Base-by-base conservation (phyloP, 2,797 vertebrate species). In the Gambusia yucatana region DNA sequence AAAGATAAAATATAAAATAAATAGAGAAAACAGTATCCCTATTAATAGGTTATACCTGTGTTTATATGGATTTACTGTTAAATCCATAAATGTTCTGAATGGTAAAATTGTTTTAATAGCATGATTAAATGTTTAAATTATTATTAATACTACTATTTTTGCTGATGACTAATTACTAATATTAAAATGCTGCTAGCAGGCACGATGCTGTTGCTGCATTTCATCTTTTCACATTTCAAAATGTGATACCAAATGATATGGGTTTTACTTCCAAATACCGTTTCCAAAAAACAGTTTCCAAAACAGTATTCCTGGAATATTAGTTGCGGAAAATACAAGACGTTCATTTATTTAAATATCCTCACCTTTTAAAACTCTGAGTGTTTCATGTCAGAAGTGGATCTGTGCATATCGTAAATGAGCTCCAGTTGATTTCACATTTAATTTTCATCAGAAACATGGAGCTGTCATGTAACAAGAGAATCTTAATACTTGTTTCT, bases 391-490 rank as follows among this genome's bases (percentile, higher is more conserved):
- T 50, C 59, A 39, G 47, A 6, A 69, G 47, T 46, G 9, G 9
- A 75, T 46, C 9, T 2, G n/a, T 41, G 65, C 9, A 50, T 10
- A 44, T 41, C 70, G 14, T 8, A 14, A 61, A 63, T 6, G 9
- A 77, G 39, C 63, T 69, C 61, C 48, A 4, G 65, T n/a, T 70
- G n/a, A 77, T 77, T 77, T 50, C 48, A 41, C 48, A 22, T 70
- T 39, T 69, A 43, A 43, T 55, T 20, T 52, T 30, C 25, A 70
- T 70, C 28, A 77, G 25, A 55, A 55, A 55, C 25, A 30, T 30
- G 47, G 36, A 50, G 30, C 46, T 50, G 33, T 50, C 63, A 28
- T n/a, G n/a, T 7, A 28, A 55, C 36, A 17, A 17, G 59, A 55
- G n/a, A 48, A 20, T 70, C 36, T 50, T n/a, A 36, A 41, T 67